Percentiles rank a stretch among this genome's conserved stretches.
Conservation (phyloP, 2,797 vertebrate species). For the Gymnodraco acuticeps region DNA sequence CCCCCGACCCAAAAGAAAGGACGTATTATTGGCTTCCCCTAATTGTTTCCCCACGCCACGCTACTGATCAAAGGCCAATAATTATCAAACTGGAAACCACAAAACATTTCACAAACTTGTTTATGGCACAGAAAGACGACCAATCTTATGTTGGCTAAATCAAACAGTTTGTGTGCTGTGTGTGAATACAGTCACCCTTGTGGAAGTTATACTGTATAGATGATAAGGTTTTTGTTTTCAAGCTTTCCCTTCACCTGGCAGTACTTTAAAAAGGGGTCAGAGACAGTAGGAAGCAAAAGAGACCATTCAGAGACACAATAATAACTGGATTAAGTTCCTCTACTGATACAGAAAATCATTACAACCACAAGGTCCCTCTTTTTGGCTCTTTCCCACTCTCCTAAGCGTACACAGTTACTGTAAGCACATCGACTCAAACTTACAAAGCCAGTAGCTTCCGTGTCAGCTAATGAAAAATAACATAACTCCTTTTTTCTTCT, state of each 20-base stretch:
- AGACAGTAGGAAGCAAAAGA: conserved; percentile 20
- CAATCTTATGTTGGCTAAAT: neutral
- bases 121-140: neutral
- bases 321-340: conserved; percentile 66
- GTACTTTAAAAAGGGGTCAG: conserved; percentile 48
- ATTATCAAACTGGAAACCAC: neutral
- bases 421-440: conserved; percentile 7
- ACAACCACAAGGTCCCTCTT: conserved; percentile 33
- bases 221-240: conserved; percentile 6
- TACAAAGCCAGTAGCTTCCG: conserved; percentile 1
- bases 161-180: neutral
- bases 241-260: conserved; percentile 24
- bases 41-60: no score
- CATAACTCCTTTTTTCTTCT: conserved; percentile 21
- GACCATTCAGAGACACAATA: conserved; percentile 51
- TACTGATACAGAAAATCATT: conserved; percentile 56
- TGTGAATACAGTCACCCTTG: neutral
- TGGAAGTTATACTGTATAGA: neutral
- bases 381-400: conserved; percentile 28
- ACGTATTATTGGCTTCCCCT: no score
- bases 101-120: neutral
- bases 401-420: conserved; percentile 31
- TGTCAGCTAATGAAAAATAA: conserved; percentile 27
- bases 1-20: no score
- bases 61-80: neutral